Percentiles rank a stretch among this genome's conserved stretches.
These are phyloP conservation scores for Taxidea taxus DNA, from an alignment of 2,113 vertebrate species.

Conservation along the genomic window DNA sequence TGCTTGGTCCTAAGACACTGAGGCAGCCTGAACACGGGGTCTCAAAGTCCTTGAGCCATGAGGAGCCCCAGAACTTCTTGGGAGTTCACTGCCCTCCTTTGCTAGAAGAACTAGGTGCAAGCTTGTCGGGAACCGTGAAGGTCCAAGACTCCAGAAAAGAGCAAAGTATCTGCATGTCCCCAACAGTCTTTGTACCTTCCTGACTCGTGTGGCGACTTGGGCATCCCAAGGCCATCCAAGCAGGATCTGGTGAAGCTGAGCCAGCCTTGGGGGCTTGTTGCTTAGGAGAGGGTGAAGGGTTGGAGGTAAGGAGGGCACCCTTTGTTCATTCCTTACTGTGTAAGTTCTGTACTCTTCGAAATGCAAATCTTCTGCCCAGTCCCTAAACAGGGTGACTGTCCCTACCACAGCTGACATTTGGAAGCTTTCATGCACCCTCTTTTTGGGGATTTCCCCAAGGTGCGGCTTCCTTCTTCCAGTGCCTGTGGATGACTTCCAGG, in stretches of 20 bases:
- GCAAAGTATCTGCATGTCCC: not conserved
- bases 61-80: not conserved
- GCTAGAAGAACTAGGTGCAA: constrained; percentile 1
- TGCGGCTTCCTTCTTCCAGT: not conserved
- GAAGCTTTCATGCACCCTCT: not conserved
- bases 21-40: not conserved
- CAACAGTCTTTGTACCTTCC: not conserved
- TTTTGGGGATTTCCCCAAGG: not conserved
- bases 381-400: not conserved
- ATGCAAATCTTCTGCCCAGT: not conserved
- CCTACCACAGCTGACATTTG: fast-evolving
- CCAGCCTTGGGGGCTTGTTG: not conserved
- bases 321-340: not conserved
- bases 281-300: not conserved
- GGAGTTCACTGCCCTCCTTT: not conserved
- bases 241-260: not conserved
- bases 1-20: not conserved
- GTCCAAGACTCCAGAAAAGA: constrained; percentile 22
- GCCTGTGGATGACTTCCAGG: not conserved
- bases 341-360: not conserved
- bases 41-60: not conserved
- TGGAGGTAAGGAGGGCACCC: not conserved
- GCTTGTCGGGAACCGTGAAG: not conserved
- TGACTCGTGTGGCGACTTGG: not conserved
- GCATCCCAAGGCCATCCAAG: not conserved